These are phyloP conservation scores for Ophion ventricosus DNA, from an alignment of 2,888 invertebrate genomes.

Conservation along the genomic window DNA sequence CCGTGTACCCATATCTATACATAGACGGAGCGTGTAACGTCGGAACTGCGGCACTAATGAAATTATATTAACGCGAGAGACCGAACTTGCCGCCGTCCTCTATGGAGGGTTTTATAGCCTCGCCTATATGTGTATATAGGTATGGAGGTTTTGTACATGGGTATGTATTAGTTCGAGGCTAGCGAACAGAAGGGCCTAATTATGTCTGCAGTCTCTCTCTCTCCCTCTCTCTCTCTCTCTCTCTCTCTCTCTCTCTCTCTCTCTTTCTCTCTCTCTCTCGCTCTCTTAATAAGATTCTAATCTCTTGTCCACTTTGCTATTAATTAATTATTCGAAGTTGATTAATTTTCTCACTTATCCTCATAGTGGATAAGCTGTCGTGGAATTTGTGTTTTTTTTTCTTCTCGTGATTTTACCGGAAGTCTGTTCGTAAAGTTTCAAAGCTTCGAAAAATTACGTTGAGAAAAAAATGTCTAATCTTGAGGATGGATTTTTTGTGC, in stretches of 20 bases:
- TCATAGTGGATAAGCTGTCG: background rate
- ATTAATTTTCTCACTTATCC: background rate
- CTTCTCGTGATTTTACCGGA: background rate
- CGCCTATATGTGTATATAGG: background rate
- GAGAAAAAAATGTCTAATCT: too few species aligned
- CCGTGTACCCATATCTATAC: background rate
- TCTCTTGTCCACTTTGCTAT: background rate
- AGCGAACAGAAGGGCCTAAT: constrained; percentile 3
- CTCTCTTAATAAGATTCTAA: background rate
- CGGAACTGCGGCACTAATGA: constrained; percentile 50
- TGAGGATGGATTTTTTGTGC: too few species aligned
- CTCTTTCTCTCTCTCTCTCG: background rate
- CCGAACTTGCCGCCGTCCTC: constrained; percentile 50
- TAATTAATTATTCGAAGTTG: background rate
- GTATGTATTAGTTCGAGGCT: background rate
- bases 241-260: background rate
- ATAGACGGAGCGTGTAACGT: constrained; percentile 8
- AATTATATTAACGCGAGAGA: constrained; percentile 58
- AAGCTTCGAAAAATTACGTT: too few species aligned
- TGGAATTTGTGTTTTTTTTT: background rate
- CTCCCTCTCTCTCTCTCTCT: background rate
- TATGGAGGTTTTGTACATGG: background rate
- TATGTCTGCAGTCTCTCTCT: background rate
- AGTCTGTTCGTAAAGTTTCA: too few species aligned
- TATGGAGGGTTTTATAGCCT: background rate